phyloP scores from a whole-genome alignment of 2,888 invertebrate species.

The Hirtodrosophila histrioides region DNA sequence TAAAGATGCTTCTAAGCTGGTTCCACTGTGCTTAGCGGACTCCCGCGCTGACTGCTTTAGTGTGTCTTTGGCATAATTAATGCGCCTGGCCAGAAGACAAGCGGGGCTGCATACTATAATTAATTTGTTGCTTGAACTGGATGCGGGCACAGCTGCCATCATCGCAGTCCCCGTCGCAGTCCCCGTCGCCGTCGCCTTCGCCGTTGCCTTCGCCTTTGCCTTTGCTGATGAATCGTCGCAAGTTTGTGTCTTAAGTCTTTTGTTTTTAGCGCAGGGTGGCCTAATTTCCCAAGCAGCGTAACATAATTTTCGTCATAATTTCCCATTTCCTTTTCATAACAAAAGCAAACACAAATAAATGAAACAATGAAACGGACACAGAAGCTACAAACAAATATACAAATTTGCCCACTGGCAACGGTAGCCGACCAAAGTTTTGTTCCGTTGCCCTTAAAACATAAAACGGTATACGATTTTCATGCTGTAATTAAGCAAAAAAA shows the following conservation, averaged over 20 bases:
- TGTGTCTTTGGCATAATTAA: constrained; percentile 59
- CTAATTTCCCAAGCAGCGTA: constrained; percentile 53
- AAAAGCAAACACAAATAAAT: constrained; percentile 13
- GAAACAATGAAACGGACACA: constrained; percentile 28
- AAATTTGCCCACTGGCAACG: constrained; percentile 32
- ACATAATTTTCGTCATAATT: constrained; percentile 64
- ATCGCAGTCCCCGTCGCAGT: background rate
- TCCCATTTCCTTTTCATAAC: constrained; percentile 63
- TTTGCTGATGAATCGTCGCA: constrained; percentile 20
- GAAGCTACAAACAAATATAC: constrained; percentile 27
- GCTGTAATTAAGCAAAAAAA: constrained; percentile 58
- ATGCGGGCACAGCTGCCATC: constrained; percentile 44
- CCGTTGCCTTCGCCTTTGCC: constrained; percentile 4
- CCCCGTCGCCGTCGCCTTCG: background rate
- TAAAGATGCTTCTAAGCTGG: constrained; percentile 8
- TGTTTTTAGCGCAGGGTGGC: constrained; percentile 37
- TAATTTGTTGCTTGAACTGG: constrained; percentile 49
- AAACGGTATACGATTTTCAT: constrained; percentile 54
- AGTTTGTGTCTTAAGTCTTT: constrained; percentile 67
- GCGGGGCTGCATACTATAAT: constrained; percentile 53
- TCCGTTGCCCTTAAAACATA: constrained; percentile 55
- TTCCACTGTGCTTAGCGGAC: constrained; percentile 48
- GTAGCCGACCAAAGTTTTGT: constrained; percentile 21
- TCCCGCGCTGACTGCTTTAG: constrained; percentile 19
- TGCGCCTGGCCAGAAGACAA: constrained; percentile 44